phyloP scores from a whole-genome alignment of 2,888 invertebrate genomes.

The Lobophora halterata region DNA sequence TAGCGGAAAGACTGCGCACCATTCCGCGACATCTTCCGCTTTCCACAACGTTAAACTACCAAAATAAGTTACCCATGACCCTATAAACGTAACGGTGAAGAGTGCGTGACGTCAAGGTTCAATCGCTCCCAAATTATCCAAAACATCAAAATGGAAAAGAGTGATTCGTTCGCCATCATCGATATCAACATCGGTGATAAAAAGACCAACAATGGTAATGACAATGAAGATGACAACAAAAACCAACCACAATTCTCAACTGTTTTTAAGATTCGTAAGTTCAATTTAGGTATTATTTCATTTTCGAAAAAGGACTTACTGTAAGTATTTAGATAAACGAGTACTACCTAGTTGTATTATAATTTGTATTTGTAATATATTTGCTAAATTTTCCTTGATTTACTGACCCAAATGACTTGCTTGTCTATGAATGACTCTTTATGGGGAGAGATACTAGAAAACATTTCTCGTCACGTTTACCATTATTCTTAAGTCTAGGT shows the following conservation, averaged over 20 bases:
- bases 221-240: conserved; percentile 38
- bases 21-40: conserved; percentile 21
- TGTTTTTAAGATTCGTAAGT: conserved; percentile 70
- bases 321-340: too few relatives aligned
- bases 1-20: conserved; percentile 32
- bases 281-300: conserved; percentile 30
- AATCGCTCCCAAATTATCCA: conserved; percentile 1
- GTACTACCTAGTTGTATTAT: too few relatives aligned
- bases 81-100: conserved; percentile 2
- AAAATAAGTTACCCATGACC: conserved; percentile 2
- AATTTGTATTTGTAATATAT: too few relatives aligned
- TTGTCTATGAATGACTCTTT: too few relatives aligned
- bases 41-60: conserved; percentile 14
- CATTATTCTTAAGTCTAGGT: too few relatives aligned
- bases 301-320: background rate
- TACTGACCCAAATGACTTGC: too few relatives aligned
- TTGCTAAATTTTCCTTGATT: too few relatives aligned
- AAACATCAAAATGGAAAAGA: conserved; percentile 53
- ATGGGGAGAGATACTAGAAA: too few relatives aligned
- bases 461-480: too few relatives aligned
- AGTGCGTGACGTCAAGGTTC: conserved; percentile 2
- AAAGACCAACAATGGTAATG: conserved; percentile 39
- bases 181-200: conserved; percentile 62
- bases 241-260: conserved; percentile 52
- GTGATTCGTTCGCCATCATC: conserved; percentile 62